A percentile compares a stretch with the other conserved stretches of the same genome.
Evolutionary conservation across 2,113 vertebrate genomes (phyloP).

Genomic region (Pygoscelis adeliae): DNA sequence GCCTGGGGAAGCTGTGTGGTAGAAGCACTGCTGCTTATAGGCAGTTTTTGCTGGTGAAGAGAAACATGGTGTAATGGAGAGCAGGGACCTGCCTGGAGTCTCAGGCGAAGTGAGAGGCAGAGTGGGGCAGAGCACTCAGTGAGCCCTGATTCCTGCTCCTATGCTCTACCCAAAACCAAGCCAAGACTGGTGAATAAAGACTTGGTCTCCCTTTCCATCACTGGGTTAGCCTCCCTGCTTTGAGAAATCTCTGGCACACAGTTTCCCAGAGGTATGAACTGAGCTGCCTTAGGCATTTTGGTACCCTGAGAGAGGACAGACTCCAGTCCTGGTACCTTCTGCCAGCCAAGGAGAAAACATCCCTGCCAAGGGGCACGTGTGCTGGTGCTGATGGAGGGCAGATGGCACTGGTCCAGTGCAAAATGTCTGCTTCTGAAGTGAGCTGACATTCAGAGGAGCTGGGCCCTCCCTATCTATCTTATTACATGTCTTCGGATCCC

Average conservation of each 20-base stretch:
- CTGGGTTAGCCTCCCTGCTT: not conserved
- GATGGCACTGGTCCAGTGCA: not conserved
- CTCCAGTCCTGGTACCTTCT: not conserved
- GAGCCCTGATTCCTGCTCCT: not conserved
- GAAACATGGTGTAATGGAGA: fast-evolving
- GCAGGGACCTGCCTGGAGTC: not conserved
- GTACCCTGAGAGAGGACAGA: not conserved
- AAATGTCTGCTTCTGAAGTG: not conserved
- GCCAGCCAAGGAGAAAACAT: not conserved
- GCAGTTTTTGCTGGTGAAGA: not conserved
- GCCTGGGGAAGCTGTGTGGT: fast-evolving
- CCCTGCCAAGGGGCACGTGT: fast-evolving
- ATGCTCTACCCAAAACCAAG: not conserved
- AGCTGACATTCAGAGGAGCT: not conserved
- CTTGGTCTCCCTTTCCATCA: not conserved
- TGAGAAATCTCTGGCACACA: fast-evolving
- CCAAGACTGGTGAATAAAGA: not conserved
- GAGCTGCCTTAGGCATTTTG: not conserved
- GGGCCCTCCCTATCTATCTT: not conserved
- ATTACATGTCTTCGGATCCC: not conserved
- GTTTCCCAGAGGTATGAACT: not conserved
- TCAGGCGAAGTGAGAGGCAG: fast-evolving
- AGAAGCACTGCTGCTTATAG: fast-evolving
- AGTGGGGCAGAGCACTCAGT: not conserved
- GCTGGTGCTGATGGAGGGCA: not conserved